phyloP scores from a whole-genome alignment of 2,888 invertebrate species.

The Andrena flavipes region DNA sequence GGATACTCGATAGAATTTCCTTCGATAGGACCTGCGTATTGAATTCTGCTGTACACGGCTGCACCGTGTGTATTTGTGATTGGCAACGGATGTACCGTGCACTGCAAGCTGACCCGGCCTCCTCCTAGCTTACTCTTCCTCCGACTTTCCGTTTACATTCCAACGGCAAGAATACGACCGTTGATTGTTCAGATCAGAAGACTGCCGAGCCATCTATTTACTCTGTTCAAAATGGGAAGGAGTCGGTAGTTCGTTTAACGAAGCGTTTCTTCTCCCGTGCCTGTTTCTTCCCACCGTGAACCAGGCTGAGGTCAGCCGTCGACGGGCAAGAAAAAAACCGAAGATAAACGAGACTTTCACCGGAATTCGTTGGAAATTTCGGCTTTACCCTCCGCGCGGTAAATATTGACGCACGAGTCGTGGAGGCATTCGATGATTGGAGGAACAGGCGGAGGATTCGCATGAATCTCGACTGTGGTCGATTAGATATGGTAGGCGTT shows the following conservation, averaged over 20 bases:
- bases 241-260: constrained; percentile 44
- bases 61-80: neutral
- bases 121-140: neutral
- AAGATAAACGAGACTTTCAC: constrained; percentile 37
- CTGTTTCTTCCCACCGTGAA: neutral
- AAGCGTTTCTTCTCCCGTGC: constrained; percentile 13
- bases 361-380: constrained; percentile 29
- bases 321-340: neutral
- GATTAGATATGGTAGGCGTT: neutral
- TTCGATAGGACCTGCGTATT: neutral
- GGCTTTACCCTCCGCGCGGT: neutral
- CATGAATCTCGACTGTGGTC: neutral
- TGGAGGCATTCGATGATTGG: neutral
- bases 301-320: neutral
- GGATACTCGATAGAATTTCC: neutral
- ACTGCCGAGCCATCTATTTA: constrained; percentile 41
- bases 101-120: neutral
- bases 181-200: constrained; percentile 50
- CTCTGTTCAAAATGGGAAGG: constrained; percentile 37
- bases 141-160: constrained; percentile 24
- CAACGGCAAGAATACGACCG: constrained; percentile 33
- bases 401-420: neutral
- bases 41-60: neutral
- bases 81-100: neutral
- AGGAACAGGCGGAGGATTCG: neutral